Base-by-base conservation (phyloP, 2,888 invertebrate species). In the Ecdyonurus torrentis region DNA sequence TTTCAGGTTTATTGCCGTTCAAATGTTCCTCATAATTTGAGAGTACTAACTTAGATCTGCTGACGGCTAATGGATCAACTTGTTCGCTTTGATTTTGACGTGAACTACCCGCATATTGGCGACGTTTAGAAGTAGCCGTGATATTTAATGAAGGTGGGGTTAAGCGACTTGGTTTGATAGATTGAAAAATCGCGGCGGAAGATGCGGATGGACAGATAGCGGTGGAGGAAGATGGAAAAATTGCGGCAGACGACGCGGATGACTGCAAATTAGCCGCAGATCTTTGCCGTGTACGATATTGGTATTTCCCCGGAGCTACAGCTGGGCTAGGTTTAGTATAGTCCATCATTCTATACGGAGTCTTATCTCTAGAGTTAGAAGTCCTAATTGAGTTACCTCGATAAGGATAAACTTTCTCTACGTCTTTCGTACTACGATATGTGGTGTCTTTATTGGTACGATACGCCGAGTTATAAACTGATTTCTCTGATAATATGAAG, bases 131-230 rank as follows among this genome's bases (percentile, higher is more conserved):
- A 37, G 37, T 10, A 37, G 37, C 37, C 7, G 55, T 55, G 55
- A 55, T 22, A 22, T 7, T 22, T 5, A 55, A n/a, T 23, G 58
- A 25, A 24, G 62, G 63, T 24, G 37, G 55, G n/a, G 7, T 62
- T 65, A 65, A 67, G 65, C 66, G 64, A 67, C 65, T 63, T 63
- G 66, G 63, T 65, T 3, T 10, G 3, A 5, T 22, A 25, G n/a
- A 10, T 10, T n/a, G 23, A 18, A 58, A 19, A 58, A 52, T 53
- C 20, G 52, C 37, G 19, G n/a, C 18, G 61, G 20, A 15, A 60
- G 60, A 58, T 5, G 60, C 52, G 59, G 37, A 37, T 23, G 55
- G 19, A 53, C 58, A 58, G 52, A 52, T 20, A 37, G 55, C 20
- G 25, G 55, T 19, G n/a, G n/a, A n/a, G n/a, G 25, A 52, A n/a